Percentiles rank a stretch among this genome's conserved stretches.
Conservation (phyloP, 2,113 vertebrate species). For the Oriolus oriolus region DNA sequence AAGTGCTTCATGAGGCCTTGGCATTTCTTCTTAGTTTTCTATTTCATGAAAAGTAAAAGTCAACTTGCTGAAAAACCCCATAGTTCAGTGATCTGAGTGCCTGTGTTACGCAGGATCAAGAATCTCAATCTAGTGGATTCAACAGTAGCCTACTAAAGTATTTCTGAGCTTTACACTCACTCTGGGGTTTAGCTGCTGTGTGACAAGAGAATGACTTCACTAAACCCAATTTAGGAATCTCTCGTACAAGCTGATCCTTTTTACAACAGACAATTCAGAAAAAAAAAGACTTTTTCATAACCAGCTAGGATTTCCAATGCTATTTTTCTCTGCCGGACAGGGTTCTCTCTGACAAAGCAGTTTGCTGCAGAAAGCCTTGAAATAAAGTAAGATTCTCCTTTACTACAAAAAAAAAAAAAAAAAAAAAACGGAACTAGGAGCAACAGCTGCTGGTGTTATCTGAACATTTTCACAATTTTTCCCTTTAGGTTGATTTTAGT, state of each 20-base stretch:
- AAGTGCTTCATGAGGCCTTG: neutral
- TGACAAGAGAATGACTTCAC: neutral
- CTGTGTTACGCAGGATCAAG: neutral
- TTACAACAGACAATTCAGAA: neutral
- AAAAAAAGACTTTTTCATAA: neutral
- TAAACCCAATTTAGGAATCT: neutral
- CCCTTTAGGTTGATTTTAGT: neutral
- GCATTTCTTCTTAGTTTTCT: neutral
- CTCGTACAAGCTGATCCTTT: neutral
- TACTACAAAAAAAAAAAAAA: neutral
- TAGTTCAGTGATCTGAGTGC: neutral
- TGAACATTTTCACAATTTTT: neutral
- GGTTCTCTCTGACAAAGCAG: neutral
- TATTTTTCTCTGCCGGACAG: neutral
- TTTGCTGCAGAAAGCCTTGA: neutral
- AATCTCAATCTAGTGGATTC: neutral
- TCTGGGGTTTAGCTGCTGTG: neutral
- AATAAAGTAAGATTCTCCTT: neutral
- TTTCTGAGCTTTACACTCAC: neutral
- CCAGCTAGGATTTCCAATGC: neutral
- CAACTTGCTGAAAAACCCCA: neutral
- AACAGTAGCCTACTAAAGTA: neutral
- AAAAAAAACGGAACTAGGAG: neutral
- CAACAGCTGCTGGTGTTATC: neutral
- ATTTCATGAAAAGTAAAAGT: neutral